Evolutionary conservation across 2,888 invertebrate species (phyloP).

Genomic region (Xestia c-nigrum): DNA sequence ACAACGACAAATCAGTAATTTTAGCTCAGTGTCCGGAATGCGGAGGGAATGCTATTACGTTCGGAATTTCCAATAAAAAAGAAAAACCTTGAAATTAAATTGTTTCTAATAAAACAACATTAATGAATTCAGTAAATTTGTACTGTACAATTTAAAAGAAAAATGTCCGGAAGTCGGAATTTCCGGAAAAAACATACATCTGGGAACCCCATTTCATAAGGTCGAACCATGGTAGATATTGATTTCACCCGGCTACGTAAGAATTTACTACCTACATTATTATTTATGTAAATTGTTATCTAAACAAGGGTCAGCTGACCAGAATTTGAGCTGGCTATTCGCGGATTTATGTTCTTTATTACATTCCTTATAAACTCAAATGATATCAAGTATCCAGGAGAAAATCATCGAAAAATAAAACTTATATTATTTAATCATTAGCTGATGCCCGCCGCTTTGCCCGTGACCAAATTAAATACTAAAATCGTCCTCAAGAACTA

Average conservation of each 20-base stretch:
- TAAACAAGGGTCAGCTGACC: background rate
- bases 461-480: too few relatives aligned
- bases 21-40: background rate
- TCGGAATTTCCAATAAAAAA: background rate
- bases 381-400: background rate
- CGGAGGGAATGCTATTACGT: background rate
- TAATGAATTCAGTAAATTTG: background rate
- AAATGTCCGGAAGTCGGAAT: background rate
- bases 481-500: too few relatives aligned
- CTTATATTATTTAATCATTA: too few relatives aligned
- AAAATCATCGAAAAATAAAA: background rate
- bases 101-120: background rate
- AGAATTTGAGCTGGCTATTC: background rate
- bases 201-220: background rate
- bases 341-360: too few relatives aligned
- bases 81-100: background rate
- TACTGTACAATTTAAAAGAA: background rate
- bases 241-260: background rate
- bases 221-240: background rate
- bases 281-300: conserved; percentile 10
- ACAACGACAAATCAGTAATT: background rate
- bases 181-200: background rate
- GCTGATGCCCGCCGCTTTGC: too few relatives aligned
- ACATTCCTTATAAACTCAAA: too few relatives aligned
- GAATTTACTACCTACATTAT: background rate